These are phyloP conservation scores for Vireo griseus DNA, from an alignment of 2,797 vertebrate genomes.

Conservation along the genomic window DNA sequence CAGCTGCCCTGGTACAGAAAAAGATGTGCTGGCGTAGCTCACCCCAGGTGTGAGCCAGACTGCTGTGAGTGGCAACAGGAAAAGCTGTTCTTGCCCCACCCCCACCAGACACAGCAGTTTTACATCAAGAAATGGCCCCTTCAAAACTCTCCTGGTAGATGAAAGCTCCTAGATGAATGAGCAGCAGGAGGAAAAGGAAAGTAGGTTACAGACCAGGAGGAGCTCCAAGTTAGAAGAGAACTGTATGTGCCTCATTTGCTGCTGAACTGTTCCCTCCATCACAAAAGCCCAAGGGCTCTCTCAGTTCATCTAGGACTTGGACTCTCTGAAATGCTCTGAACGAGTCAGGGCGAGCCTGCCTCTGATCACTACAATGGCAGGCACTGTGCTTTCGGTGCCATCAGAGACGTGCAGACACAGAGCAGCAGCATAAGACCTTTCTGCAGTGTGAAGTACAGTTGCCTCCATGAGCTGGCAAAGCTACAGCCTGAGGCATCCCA, in stretches of 20 bases:
- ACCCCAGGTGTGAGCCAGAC: background rate
- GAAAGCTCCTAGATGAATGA: conserved; percentile 39
- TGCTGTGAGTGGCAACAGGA: background rate
- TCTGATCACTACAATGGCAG: conserved; percentile 4
- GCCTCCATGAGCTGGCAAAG: background rate
- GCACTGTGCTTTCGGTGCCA: background rate
- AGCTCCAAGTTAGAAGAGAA: conserved; percentile 22
- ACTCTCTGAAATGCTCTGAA: conserved; percentile 32
- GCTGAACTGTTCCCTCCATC: conserved; percentile 12
- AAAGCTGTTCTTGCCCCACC: background rate
- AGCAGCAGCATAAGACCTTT: conserved; percentile 26
- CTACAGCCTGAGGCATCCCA: background rate
- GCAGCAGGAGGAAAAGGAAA: conserved; percentile 37
- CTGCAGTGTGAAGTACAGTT: background rate
- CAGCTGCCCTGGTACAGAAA: background rate
- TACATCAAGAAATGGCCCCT: conserved; percentile 15
- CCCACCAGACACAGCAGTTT: background rate
- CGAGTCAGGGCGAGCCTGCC: background rate
- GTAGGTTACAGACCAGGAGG: conserved; percentile 55
- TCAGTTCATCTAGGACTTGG: background rate
- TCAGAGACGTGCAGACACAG: background rate
- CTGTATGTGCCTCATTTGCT: conserved; percentile 12
- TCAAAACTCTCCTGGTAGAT: conserved; percentile 27
- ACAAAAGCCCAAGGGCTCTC: conserved; percentile 4
- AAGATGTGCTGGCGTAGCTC: background rate